Base-by-base conservation (phyloP, 1,140 invertebrate genomes). In the Acyrthosiphon pisum region DNA sequence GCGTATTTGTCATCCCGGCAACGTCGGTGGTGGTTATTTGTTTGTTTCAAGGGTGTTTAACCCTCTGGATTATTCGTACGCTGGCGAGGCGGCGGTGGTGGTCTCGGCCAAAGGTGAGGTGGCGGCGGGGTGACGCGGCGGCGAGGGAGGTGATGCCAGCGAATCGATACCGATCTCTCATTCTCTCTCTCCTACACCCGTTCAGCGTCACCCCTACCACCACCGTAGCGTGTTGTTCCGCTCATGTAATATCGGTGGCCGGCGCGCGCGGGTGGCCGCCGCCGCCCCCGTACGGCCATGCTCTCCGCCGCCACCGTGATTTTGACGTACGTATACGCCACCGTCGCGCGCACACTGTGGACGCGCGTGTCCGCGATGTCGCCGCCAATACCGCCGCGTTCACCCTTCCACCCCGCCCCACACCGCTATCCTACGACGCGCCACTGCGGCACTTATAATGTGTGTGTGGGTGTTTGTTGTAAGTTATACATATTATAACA, bases 91-190 rank as follows among this genome's bases (percentile, higher is more conserved):
- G 81, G 48, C 81, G 91, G 11, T 50, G 60, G 60, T 76, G 91
- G 46, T 83, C 91, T 37, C 48, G 48, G 23, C 35, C 48, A 53
- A 84, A 83, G 91, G 91, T 84, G 81, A 60, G 81, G 91, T 18
- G 81, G 81, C 9, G 76, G 22, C 35, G 81, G 6, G 81, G 18
- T 4, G 91, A 26, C 22, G 20, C n/a, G 53, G 46, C 22, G 35
- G 46, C 48, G 81, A 56, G 48, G 91, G 48, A 86, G 91, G 81
- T 93, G 91, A 92, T 93, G 91, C 91, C 91, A 44, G 76, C 81
- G 91, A 93, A 93, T 93, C 91, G 91, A 93, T 93, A 93, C 91
- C 91, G 91, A 93, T 93, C 91, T 93, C 91, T 93, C 91, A 93
- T 93, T 93, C 91, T 93, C 37, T 91, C 91, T 91, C 91, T 83